Percentiles rank a stretch among this genome's conserved stretches.
Evolutionary conservation across 1,140 invertebrate species (phyloP).

Genomic region (Drosophila gunungcola): DNA sequence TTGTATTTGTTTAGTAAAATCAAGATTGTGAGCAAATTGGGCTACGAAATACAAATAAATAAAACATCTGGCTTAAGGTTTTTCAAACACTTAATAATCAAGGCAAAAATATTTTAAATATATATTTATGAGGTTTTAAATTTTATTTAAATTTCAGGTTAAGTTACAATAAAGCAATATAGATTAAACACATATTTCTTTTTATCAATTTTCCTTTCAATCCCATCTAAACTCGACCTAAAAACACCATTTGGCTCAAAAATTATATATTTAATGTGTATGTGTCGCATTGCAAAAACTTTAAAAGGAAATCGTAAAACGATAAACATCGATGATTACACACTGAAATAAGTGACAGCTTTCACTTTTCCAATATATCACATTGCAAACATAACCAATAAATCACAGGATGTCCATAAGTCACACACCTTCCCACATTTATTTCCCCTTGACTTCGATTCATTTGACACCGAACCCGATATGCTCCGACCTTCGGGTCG

Average conservation of each 20-base stretch:
- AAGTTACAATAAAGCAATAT: too few relatives aligned
- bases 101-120: too few relatives aligned
- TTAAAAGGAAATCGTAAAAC: constrained; percentile 2
- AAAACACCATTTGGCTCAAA: neutral
- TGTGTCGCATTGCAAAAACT: neutral
- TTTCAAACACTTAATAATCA: too few relatives aligned
- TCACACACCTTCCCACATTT: constrained; percentile 19
- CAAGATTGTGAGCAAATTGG: too few relatives aligned
- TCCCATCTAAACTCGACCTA: neutral
- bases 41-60: too few relatives aligned
- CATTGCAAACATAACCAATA: constrained; percentile 19
- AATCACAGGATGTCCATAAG: constrained; percentile 42
- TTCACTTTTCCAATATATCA: constrained; percentile 23
- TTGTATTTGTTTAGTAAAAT: too few relatives aligned
- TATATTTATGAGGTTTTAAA: too few relatives aligned
- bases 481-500: neutral
- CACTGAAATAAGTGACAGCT: constrained; percentile 1
- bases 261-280: neutral
- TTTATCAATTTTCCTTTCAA: neutral
- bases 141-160: too few relatives aligned
- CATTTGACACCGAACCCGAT: constrained; percentile 26
- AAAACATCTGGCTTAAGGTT: too few relatives aligned
- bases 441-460: constrained; percentile 31
- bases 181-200: too few relatives aligned
- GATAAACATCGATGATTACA: constrained; percentile 1